Percentiles rank a stretch among this genome's conserved stretches.
phyloP scores from a whole-genome alignment of 1,140 invertebrate species.

The Paraescarpia echinospica region DNA sequence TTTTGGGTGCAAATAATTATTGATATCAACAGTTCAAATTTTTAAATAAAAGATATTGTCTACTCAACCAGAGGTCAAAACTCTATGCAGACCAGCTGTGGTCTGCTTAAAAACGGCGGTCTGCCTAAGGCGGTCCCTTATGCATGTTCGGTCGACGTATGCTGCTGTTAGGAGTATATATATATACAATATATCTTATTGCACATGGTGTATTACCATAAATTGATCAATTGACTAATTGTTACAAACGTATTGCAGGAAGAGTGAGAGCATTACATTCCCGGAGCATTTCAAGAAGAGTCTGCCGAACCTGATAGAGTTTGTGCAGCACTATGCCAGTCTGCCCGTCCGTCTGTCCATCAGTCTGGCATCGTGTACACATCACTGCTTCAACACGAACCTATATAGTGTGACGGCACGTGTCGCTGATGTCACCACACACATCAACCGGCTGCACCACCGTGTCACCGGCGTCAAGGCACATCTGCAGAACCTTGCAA shows the following conservation, averaged over 20 bases:
- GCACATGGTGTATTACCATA: too few relatives aligned
- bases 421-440: background rate
- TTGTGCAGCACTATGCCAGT: constrained; percentile 63
- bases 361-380: background rate
- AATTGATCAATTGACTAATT: too few relatives aligned
- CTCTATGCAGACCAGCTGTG: too few relatives aligned
- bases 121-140: too few relatives aligned
- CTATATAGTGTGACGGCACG: background rate
- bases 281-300: constrained; percentile 67
- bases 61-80: too few relatives aligned
- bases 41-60: too few relatives aligned
- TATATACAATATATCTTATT: too few relatives aligned
- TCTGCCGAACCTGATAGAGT: constrained; percentile 70
- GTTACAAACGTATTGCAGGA: constrained; percentile 57
- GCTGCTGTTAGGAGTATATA: too few relatives aligned
- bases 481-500: background rate
- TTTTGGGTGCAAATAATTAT: too few relatives aligned
- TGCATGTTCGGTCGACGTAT: too few relatives aligned
- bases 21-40: too few relatives aligned
- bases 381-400: background rate
- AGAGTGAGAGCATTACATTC: constrained; percentile 74
- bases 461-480: background rate
- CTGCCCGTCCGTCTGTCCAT: background rate
- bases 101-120: too few relatives aligned
- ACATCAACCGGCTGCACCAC: background rate